Base-by-base conservation (phyloP, 2,797 vertebrate species). In the Chiroxiphia lanceolata region DNA sequence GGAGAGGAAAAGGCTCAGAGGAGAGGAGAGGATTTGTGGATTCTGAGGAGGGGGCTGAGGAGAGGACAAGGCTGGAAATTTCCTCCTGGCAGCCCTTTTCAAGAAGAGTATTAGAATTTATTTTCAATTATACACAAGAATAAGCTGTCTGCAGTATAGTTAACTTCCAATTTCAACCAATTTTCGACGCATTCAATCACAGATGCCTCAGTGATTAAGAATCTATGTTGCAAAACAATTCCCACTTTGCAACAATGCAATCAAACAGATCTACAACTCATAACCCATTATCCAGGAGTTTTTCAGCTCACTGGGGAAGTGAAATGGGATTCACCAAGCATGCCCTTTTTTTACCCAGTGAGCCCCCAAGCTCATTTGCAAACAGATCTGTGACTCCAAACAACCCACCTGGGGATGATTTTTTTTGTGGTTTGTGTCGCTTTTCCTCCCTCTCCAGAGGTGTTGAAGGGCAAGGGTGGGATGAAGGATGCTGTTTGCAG, bases 151-250 rank as follows among this genome's bases (percentile, higher is more conserved):
- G 97, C 97, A 97, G 96, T 97, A 97, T 98, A 98, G 98, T 98
- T 98, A 98, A 98, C 98, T 98, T 98, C 96, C 98, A 98, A 98
- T 98, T 98, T 97, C 98, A 97, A 96, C 98, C 97, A 98, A 98
- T 98, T 98, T 98, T 98, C 94, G 36, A 98, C 77, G 97, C 98
- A 98, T 98, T 98, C 97, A 98, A 98, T 98, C 98, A 98, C 97
- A 98, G 98, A 98, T 98, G 98, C 97, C 97, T 98, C 98, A 97
- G 97, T 98, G 98, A 98, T 98, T 98, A 98, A 98, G 98, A 97
- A 98, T 98, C 98, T 98, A 97, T 98, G 98, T 98, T 98, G 98
- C 98, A 98, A 98, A 98, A 98, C 98, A 98, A 98, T 98, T 98
- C 98, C 98, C 98, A 96, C 97, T 98, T 98, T 97, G 98, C 98